A percentile compares a stretch with the other conserved stretches of the same genome.
These are phyloP conservation scores for Anthophora plumipes DNA, from an alignment of 2,888 invertebrate genomes.

Conservation along the genomic window DNA sequence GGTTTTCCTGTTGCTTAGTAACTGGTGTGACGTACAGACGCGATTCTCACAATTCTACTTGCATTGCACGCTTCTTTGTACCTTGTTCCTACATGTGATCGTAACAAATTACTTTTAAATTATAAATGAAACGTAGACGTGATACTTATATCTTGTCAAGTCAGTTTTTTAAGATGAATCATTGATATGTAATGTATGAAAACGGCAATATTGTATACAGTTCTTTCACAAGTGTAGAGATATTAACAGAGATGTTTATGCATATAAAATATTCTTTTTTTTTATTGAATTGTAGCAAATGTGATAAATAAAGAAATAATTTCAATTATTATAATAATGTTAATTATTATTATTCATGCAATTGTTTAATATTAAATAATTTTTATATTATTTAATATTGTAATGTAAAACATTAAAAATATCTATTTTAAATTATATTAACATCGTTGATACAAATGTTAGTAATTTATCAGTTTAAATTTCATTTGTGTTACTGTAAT, in stretches of 20 bases:
- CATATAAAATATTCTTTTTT: neutral
- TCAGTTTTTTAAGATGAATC: slow-evolving; percentile 24
- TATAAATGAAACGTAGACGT: slow-evolving; percentile 17
- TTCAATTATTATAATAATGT: too few species aligned
- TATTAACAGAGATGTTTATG: neutral
- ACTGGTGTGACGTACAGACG: slow-evolving; percentile 19
- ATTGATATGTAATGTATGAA: slow-evolving; percentile 6
- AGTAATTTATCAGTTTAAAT: too few species aligned
- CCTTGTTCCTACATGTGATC: neutral
- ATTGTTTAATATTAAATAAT: too few species aligned
- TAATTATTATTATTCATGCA: too few species aligned
- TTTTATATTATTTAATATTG: too few species aligned
- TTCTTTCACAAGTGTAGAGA: neutral
- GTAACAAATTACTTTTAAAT: slow-evolving; percentile 20
- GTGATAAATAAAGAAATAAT: too few species aligned
- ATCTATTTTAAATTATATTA: too few species aligned
- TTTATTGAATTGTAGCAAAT: too few species aligned
- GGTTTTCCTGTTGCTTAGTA: slow-evolving; percentile 61
- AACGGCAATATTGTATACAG: neutral
- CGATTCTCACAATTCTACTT: neutral
- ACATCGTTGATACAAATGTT: too few species aligned
- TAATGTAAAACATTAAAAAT: too few species aligned
- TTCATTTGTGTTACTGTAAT: too few species aligned
- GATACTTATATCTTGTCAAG: slow-evolving; percentile 33
- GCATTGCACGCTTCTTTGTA: neutral